Evolutionary conservation across 2,888 invertebrate genomes (phyloP), one percentile per base, ranked within the genome.

Genomic region (Sycophila texana): DNA sequence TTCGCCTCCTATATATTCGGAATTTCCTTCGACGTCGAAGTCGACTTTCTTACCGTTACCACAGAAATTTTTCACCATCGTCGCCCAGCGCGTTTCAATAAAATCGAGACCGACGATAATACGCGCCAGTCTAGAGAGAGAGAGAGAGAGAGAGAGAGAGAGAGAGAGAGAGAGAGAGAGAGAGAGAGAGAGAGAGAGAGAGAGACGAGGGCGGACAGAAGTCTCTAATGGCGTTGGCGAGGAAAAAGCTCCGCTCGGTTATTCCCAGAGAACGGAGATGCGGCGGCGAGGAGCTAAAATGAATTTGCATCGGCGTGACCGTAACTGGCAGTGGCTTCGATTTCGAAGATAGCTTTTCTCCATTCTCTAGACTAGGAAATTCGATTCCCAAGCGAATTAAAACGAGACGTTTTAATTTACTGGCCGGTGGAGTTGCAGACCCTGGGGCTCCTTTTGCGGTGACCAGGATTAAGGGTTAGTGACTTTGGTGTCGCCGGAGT

Each of bases 371-470:
- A 67, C 58, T 26, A 60, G 55, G 47, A 81, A 79, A 81, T 81
- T 73, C 76, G 73, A 76, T 76, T 79, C 70, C 65, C 26, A n/a
- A 39, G 26, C 51, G 65, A 78, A 79, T 81, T 81, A 81, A 78
- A 79, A 71, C 67, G 77, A 73, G 76, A 80, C 80, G 73, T 76
- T 80, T 80, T 80, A 80, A 80, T 80, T 80, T 70, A 76, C 79
- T 66, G 67, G 75, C 61, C 58, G 57, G 75, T 22, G 22, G 30
- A 68, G 61, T 67, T 67, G 26, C 68, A 57, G 22, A 5, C 22
- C 18, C 16, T 49, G 68, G 30, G 57, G 55, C 55, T 66, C 30
- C 39, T 72, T 57, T 13, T 20, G 16, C 22, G 26, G 53, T 60
- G 60, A 12, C 20, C 57, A 26, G 61, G 13, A 18, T 66, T 10